Evolutionary conservation across 2,888 invertebrate species (phyloP), one percentile per base, ranked within the genome.

Genomic region (Escarpia spicata): DNA sequence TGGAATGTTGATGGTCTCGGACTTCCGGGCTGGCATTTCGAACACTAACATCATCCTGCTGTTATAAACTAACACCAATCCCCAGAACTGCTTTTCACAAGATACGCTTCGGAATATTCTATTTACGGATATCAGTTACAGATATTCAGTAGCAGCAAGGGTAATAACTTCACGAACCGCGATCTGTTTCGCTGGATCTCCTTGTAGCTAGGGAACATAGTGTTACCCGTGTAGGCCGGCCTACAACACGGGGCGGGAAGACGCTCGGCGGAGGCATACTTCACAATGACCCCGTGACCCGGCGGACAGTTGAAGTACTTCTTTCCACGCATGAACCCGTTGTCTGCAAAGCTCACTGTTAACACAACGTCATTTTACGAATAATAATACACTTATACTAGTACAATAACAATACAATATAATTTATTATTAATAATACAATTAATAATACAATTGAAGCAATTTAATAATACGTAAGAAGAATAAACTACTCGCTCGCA

Each of bases 191-290:
- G 94, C 92, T 94, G 94, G 15, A 96, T 95, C 90, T 95, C 95
- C n/a, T 95, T 94, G 94, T 95, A 96, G 94, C 95, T 95, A 9
- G 95, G 95, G 93, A 95, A 96, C 96, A 96, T 96, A 90, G 94
- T 93, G 92, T 96, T 96, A 19, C 96, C 96, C 60, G 91, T 92
- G 9, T 95, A 26, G 12, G 95, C 95, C 12, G 95, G 95, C 19
- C 94, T 93, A 92, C 93, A 94, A 10, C 94, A 95, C 19, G 95
- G 93, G 19, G 94, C 93, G 58, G 94, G 94, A 0, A 95, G 90
- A 2, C 94, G 95, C n/a, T 93, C 93, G 6, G 95, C 95, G 91
- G 96, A 95, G 31, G 94, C 94, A 93, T 95, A 95, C 43, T 94
- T 94, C 12, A 96, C 95, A 95, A 96, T 95, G 92, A 95, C 95